Evolutionary conservation across 2,888 invertebrate species (phyloP).

Genomic region (Penaeus monodon): DNA sequence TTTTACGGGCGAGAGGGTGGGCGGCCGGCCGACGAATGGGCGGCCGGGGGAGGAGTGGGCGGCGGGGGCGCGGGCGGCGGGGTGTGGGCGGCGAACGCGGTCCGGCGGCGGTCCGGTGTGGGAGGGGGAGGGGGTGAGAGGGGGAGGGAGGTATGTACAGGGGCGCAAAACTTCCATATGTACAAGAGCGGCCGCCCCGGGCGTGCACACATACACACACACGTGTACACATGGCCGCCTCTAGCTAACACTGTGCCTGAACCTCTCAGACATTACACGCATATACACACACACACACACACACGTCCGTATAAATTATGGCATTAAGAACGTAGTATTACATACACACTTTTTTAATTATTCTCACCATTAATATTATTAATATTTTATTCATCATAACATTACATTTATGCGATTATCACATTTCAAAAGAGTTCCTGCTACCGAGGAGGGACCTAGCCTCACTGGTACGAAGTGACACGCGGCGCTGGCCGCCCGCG

Average conservation of each 20-base stretch:
- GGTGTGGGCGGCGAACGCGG: conserved; percentile 26
- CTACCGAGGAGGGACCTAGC: neutral
- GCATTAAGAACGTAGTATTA: conserved; percentile 45
- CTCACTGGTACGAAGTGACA: too few species aligned
- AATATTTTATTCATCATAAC: conserved; percentile 28
- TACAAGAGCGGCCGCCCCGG: conserved; percentile 42
- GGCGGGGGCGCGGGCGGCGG: conserved; percentile 15
- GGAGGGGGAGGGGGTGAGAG: conserved; percentile 21
- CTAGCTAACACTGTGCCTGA: conserved; percentile 48
- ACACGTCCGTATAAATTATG: conserved; percentile 53
- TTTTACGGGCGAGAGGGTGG: neutral
- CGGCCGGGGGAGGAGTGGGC: conserved; percentile 1
- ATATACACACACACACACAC: conserved; percentile 29
- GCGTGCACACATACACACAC: conserved; percentile 16
- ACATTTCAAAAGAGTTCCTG: conserved; percentile 23
- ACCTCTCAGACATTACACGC: conserved; percentile 18
- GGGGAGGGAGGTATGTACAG: conserved; percentile 36
- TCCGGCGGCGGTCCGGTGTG: conserved; percentile 8
- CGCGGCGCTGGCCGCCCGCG: too few species aligned
- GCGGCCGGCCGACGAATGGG: neutral
- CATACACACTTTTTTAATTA: conserved; percentile 37
- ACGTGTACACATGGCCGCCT: conserved; percentile 42
- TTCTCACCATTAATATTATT: conserved; percentile 39
- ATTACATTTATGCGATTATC: conserved; percentile 50
- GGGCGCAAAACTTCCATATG: conserved; percentile 40